phyloP scores from a whole-genome alignment of 2,888 invertebrate species.

The Sclerodermus sp. region DNA sequence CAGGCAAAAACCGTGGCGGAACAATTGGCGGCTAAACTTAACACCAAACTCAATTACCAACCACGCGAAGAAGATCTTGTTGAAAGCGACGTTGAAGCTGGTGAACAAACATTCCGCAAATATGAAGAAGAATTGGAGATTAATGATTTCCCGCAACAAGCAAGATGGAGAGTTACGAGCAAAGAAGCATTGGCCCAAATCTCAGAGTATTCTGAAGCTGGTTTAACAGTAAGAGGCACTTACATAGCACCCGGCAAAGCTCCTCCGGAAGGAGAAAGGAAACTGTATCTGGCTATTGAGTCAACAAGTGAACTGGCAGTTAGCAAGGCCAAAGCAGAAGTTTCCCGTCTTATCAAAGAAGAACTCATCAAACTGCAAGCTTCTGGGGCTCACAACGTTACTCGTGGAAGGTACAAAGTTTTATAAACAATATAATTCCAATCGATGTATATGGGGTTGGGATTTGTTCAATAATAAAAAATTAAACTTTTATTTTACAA shows the following conservation, averaged over 20 bases:
- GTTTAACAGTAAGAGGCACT: constrained; percentile 97
- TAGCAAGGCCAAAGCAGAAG: constrained; percentile 94
- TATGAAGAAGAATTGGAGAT: constrained; percentile 99
- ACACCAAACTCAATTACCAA: constrained; percentile 95
- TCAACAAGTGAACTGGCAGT: constrained; percentile 96
- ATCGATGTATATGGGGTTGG: neutral
- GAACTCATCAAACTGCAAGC: constrained; percentile 91
- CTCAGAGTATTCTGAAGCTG: constrained; percentile 98
- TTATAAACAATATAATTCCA: constrained; percentile 60
- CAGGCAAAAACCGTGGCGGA: constrained; percentile 94
- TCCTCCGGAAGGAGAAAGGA: constrained; percentile 91
- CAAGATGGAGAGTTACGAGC: constrained; percentile 96
- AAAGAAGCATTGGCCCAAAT: constrained; percentile 98
- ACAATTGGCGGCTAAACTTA: constrained; percentile 94
- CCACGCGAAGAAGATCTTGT: constrained; percentile 81
- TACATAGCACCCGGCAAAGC: constrained; percentile 87
- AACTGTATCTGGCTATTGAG: constrained; percentile 97
- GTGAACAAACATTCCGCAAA: constrained; percentile 76
- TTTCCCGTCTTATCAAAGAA: constrained; percentile 96
- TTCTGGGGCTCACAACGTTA: constrained; percentile 77
- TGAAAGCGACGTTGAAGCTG: constrained; percentile 69
- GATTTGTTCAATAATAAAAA: no score
- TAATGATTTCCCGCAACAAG: constrained; percentile 99
- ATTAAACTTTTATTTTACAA: neutral
- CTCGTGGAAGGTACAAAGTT: constrained; percentile 94